Conservation (phyloP, 2,888 invertebrate species). For the Andrena hattorfiana region DNA sequence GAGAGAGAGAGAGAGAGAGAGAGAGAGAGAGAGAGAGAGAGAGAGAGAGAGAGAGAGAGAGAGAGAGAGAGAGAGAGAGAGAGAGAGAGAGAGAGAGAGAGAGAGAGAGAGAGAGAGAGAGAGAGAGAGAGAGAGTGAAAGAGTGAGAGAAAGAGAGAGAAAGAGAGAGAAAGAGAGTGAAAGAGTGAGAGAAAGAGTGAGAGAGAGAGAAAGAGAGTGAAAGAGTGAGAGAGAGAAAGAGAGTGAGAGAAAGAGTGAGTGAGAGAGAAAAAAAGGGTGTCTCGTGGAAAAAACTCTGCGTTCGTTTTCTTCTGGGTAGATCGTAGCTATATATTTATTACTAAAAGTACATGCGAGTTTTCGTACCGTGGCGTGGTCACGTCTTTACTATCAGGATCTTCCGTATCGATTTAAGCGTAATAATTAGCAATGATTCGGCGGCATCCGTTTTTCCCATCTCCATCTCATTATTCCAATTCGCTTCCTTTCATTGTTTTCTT, state of each 20-base stretch:
- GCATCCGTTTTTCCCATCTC: conserved; percentile 44
- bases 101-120: background rate
- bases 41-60: background rate
- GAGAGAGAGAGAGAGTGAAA: too few relatives aligned
- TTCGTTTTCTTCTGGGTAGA: conserved; percentile 29
- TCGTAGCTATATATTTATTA: conserved; percentile 61
- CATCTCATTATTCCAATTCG: background rate
- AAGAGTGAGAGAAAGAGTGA: too few relatives aligned
- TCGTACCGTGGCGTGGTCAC: conserved; percentile 62
- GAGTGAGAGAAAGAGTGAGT: too few relatives aligned
- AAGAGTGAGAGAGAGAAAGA: background rate
- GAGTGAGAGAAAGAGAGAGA: too few relatives aligned
- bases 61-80: background rate
- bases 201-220: background rate
- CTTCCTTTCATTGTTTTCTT: background rate
- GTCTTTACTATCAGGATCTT: conserved; percentile 67
- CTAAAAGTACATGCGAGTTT: conserved; percentile 64
- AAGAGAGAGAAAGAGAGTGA: background rate
- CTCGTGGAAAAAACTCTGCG: conserved; percentile 35
- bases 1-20: background rate
- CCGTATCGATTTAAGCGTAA: conserved; percentile 71
- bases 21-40: background rate
- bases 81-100: background rate
- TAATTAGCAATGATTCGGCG: conserved; percentile 70
- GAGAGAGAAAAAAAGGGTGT: conserved; percentile 13